Evolutionary conservation across 2,888 invertebrate genomes (phyloP), one percentile per base, ranked within the genome.

Genomic region (Achlya flavicornis): DNA sequence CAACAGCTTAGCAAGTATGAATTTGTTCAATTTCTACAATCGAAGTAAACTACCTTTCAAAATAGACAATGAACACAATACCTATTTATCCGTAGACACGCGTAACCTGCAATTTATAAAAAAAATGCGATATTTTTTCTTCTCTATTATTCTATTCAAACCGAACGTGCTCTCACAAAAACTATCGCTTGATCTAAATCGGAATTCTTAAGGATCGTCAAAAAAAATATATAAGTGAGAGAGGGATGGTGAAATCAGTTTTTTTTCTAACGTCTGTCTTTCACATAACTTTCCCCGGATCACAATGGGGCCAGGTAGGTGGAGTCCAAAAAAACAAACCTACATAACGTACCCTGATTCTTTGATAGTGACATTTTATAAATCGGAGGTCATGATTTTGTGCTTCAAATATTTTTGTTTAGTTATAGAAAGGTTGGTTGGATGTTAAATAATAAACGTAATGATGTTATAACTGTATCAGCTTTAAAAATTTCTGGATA

Each of bases 231-330:
- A 78, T 77, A 80, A 82, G 7, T 83, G 80, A 82, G 83, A 83
- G 80, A 73, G 76, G 78, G 80, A 83, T 80, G 19, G 53, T 53
- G 88, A 89, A 91, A 90, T 90, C 87, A 81, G 71, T 67, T 75
- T 86, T 90, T 38, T 90, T 89, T 90, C 88, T 81, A 83, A 65
- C 68, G 74, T 79, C 78, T 77, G 73, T 88, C 90, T 92, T 91
- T 91, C 90, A 87, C 89, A 85, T 88, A 87, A 91, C 92, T 93
- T 93, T 93, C 93, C 87, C 90, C 81, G 71, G 77, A 79, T 76
- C 80, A 90, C 87, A 90, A 91, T 86, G 76, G 85, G 63, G 72
- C 83, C 92, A 92, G 92, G 92, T 92, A 92, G 90, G 74, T 78
- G 83, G 78, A 12, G 65, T 72, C 64, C 72, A 73, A 83, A 88